Base-by-base conservation (phyloP, 1,140 invertebrate genomes). In the Drosophila arizonae region DNA sequence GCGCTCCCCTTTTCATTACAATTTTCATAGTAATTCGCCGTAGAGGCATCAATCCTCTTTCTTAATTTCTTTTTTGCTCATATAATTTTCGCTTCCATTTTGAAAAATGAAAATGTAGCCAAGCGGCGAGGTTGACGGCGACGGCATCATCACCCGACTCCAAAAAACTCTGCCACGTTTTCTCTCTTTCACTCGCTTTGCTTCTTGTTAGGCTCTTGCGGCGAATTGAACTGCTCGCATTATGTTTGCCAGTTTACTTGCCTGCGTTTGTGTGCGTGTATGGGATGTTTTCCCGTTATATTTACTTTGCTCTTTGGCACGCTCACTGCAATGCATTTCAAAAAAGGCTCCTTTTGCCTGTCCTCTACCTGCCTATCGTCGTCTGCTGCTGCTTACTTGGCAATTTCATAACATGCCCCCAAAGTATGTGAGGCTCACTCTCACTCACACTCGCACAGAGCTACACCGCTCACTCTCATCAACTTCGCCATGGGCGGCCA, bases 401-500 rank as follows among this genome's bases (percentile, higher is more conserved):
- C 76, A 87, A 70, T 82, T 88, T 88, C 72, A 82, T 77, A 87
- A 71, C 79, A 69, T 87, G 72, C 84, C 84, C 76, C 82, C 82
- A 88, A 82, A 61, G 48, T 72, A 82, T 63, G 72, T 63, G 76
- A 66, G 51, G 72, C 69, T 76, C 64, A 68, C 56, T 82, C 79
- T 66, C 26, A 43, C 77, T 61, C 58, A 46, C 64, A 68, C 55
- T 81, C 77, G 55, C 57, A 36, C 57, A 36, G 41, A 55, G 28
- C 15, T 64, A 79, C 50, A 43, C 57, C n/a, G 61, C 67, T 64
- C 68, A 26, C 56, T 72, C 73, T 61, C 56, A 84, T 28, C 79
- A 87, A 88, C 79, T 87, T 87, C 84, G 68, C 64, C 68, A 54
- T 65, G 72, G 76, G 55, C 77, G 70, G 66, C 76, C 84, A 81